Percentiles rank a stretch among this genome's conserved stretches.
Conservation (phyloP, 2,888 invertebrate genomes). For the Noctua comes region DNA sequence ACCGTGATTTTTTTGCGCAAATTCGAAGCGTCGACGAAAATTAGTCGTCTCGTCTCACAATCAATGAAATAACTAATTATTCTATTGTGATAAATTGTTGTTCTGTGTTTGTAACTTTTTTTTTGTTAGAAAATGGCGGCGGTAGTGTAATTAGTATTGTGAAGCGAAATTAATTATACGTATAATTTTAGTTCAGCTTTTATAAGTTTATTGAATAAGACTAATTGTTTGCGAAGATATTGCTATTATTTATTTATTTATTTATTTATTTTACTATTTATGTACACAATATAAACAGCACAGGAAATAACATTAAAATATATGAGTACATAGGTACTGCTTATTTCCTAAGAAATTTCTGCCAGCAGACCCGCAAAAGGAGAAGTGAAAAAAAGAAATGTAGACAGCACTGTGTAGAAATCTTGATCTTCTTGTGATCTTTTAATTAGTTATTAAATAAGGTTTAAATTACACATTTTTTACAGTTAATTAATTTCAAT, state of each 20-base stretch:
- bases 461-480: neutral
- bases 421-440: too few species aligned
- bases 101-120: slow-evolving; percentile 37
- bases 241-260: slow-evolving; percentile 22
- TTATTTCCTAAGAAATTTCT: too few species aligned
- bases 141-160: slow-evolving; percentile 51
- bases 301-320: too few species aligned
- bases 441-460: slow-evolving; percentile 12
- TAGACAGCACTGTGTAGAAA: too few species aligned
- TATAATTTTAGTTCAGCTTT: too few species aligned
- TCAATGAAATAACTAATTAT: slow-evolving; percentile 67
- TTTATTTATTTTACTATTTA: too few species aligned
- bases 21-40: slow-evolving; percentile 53
- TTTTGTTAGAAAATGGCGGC: slow-evolving; percentile 39
- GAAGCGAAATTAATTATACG: slow-evolving; percentile 46
- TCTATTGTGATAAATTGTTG: slow-evolving; percentile 60
- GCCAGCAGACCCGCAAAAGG: too few species aligned
- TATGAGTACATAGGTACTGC: too few species aligned
- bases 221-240: slow-evolving; percentile 28
- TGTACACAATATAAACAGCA: too few species aligned
- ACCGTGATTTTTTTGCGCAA: slow-evolving; percentile 58
- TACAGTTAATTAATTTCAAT: neutral
- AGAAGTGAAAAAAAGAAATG: too few species aligned
- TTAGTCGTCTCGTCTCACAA: slow-evolving; percentile 50
- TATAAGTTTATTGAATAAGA: slow-evolving; percentile 35